phyloP scores from a whole-genome alignment of 2,797 vertebrate species.

The Scleropages formosus region DNA sequence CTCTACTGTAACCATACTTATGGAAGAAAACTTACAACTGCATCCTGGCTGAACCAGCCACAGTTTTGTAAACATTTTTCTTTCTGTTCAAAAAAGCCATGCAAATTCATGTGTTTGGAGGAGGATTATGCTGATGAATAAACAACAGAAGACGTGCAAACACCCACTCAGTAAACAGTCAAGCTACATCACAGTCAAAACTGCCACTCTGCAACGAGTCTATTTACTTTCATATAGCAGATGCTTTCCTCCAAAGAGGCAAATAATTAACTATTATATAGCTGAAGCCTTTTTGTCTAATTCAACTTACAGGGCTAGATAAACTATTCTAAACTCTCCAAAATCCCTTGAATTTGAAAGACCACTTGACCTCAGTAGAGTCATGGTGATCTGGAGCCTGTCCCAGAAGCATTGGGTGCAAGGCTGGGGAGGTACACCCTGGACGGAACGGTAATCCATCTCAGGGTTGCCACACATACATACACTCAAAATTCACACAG shows the following conservation, averaged over 20 bases:
- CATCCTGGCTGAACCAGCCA: not conserved
- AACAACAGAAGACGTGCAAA: conserved; percentile 1
- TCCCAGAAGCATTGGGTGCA: too few relatives aligned
- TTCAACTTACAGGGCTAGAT: too few relatives aligned
- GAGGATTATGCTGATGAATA: not conserved
- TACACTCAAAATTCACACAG: too few relatives aligned
- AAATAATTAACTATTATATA: too few relatives aligned
- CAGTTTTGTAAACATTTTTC: not conserved
- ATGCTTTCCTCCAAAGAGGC: not conserved
- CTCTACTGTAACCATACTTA: not conserved
- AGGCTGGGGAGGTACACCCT: too few relatives aligned
- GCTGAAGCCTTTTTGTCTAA: too few relatives aligned
- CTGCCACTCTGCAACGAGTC: not conserved
- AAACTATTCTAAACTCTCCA: too few relatives aligned
- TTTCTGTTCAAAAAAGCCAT: not conserved
- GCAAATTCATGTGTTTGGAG: conserved; percentile 3
- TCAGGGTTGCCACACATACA: too few relatives aligned
- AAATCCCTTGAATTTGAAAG: too few relatives aligned
- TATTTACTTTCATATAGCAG: not conserved
- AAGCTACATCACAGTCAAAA: conserved; percentile 3
- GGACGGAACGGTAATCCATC: too few relatives aligned
- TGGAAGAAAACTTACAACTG: not conserved
- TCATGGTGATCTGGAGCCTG: too few relatives aligned
- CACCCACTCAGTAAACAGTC: conserved; percentile 11
- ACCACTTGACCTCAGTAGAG: too few relatives aligned